Evolutionary conservation across 2,797 vertebrate species (phyloP).

Genomic region (Momotus momota): DNA sequence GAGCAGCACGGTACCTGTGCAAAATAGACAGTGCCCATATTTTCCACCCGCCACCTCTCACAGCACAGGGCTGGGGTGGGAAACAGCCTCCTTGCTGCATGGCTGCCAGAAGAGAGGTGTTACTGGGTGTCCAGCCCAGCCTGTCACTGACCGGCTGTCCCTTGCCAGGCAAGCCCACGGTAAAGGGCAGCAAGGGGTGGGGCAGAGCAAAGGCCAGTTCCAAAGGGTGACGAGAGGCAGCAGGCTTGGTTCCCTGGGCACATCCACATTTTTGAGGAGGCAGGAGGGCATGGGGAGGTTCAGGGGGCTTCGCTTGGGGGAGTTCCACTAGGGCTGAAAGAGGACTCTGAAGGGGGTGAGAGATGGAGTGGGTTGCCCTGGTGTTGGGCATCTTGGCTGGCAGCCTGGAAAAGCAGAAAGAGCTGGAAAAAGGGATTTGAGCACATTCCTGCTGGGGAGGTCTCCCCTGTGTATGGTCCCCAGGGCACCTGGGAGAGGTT

Average conservation of each 20-base stretch:
- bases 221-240: neutral
- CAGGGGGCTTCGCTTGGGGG: neutral
- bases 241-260: neutral
- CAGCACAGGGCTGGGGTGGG: neutral
- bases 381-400: neutral
- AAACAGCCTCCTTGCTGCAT: rapidly evolving
- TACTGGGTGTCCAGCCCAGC: too few species aligned
- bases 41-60: neutral
- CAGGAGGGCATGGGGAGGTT: rapidly evolving
- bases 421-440: neutral
- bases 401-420: neutral
- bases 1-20: neutral
- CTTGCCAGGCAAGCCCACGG: rapidly evolving
- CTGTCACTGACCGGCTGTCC: neutral
- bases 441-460: neutral
- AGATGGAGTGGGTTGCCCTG: rapidly evolving
- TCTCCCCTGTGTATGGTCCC: neutral
- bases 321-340: neutral
- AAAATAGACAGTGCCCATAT: neutral
- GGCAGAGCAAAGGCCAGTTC: neutral
- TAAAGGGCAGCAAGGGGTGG: rapidly evolving
- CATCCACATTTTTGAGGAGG: neutral
- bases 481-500: neutral
- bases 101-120: neutral
- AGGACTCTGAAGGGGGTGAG: neutral